Evolutionary conservation across 2,797 vertebrate species (phyloP), one percentile per base, ranked within the genome.

Genomic region (Diplodus sargus): DNA sequence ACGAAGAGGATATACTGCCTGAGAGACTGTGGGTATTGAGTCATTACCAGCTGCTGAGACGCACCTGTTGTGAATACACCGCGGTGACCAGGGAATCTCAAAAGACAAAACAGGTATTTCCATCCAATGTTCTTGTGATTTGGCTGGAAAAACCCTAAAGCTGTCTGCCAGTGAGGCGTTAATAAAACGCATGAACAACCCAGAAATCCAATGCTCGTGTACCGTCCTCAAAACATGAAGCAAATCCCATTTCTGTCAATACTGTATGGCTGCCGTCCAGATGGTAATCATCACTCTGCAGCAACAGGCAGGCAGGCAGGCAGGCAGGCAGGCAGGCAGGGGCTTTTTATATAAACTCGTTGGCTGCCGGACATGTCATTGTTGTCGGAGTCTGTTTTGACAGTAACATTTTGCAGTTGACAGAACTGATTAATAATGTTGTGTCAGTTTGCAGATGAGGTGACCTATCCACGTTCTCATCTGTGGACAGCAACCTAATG

Each of bases 121-220:
- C 78, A 47, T 83, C 85, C 83, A 85, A 52, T 23, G 72, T 84
- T 80, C 70, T 64, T 78, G 83, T 85, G 81, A 84, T 89, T 83
- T 90, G 80, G 77, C 87, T 72, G 71, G 71, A 59, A 56, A 39
- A 63, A 87, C 51, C 58, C 63, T 58, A 13, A 71, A 80, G 75
- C 75, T 3, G 70, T 58, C 73, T 78, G 82, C 79, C 78, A 87
- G 85, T 73, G 60, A 51, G 77, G 60, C 81, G 61, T 81, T 74
- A 85, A 71, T 70, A 49, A 77, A 61, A 64, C 30, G 61, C 75
- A 66, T 39, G 70, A 83, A 47, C 67, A 75, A 73, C 82, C 30
- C 72, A 62, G 30, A 77, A 82, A 84, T 71, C 70, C 67, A 63
- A 28, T 3, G 30, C 54, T 87, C 53, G 16, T 73, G 72, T 62